Evolutionary conservation across 2,797 vertebrate genomes (phyloP), one percentile per base, ranked within the genome.

Genomic region (Sylvia borin): DNA sequence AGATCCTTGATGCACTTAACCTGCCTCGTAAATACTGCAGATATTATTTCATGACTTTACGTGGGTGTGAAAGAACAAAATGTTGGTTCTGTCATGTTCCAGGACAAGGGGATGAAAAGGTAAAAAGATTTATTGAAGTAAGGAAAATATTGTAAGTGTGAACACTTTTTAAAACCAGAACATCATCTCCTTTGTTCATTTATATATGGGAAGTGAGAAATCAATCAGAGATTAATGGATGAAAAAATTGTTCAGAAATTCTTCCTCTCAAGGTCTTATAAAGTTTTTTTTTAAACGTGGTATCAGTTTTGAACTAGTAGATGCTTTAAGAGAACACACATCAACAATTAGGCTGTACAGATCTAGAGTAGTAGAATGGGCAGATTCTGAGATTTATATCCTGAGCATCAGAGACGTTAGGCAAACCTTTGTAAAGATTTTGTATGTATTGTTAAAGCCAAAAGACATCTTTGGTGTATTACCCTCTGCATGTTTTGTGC

Each of bases 81-180:
- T 99, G 99, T 93, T 95, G 97, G 92, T 99, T 98, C 97, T 92
- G 85, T 54, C 99, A 99, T 60, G 95, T 98, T n/a, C 99, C 98
- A 58, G 66, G 95, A 73, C 96, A 98, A 73, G 98, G 98, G 5
- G 98, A 99, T 92, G 99, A 99, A 97, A 99, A 98, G 99, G 99
- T 99, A 98, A 91, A 83, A 50, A 61, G 14, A 65, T 43, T 40
- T 32, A 29, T 26, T 76, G 31, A 47, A 71, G 34, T 71, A 60
- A 90, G 51, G 51, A 82, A 78, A 38, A 58, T 21, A 70, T 11
- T 70, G 2, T 83, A 73, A 71, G 18, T 32, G 32, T 47, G 71
- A 86, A 68, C 13, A 9, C 11, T 43, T 76, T 58, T 83, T 22
- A 50, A 77, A 72, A 79, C 65, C 34, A 80, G 40, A 68, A 72